These are phyloP conservation scores for Aplochiton taeniatus DNA, from an alignment of 2,797 vertebrate species.

Conservation along the genomic window DNA sequence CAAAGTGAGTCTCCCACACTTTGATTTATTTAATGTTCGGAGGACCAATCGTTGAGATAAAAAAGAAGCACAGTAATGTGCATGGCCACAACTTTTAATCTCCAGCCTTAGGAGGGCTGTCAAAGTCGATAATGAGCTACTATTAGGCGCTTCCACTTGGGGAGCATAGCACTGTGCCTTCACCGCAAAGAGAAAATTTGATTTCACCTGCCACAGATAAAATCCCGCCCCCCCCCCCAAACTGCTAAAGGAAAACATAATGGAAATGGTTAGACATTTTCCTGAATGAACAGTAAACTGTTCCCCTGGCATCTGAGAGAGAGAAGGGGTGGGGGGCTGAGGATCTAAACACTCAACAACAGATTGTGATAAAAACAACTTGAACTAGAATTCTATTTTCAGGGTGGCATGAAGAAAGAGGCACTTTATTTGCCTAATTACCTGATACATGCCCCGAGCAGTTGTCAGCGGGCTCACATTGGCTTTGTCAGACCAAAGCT, in stretches of 20 bases:
- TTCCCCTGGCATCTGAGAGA: neutral
- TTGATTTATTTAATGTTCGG: constrained; percentile 30
- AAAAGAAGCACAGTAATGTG: constrained; percentile 41
- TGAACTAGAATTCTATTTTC: neutral
- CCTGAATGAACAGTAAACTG: constrained; percentile 38
- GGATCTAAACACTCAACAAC: neutral
- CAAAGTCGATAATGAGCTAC: constrained; percentile 49
- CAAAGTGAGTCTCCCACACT: constrained; percentile 20
- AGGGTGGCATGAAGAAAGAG: neutral
- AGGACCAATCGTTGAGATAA: constrained; percentile 44
- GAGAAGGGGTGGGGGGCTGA: too few relatives aligned
- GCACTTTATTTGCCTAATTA: constrained; percentile 44
- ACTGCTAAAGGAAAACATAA: neutral
- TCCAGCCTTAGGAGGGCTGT: constrained; percentile 38
- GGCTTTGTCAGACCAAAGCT: constrained; percentile 6
- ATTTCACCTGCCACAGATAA: constrained; percentile 43
- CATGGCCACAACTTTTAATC: constrained; percentile 40
- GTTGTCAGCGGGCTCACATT: constrained; percentile 23
- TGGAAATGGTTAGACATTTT: neutral
- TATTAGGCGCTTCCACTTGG: constrained; percentile 41
- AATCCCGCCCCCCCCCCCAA: constrained; percentile 48
- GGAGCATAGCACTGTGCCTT: constrained; percentile 20
- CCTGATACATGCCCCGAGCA: constrained; percentile 24
- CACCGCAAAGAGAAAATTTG: constrained; percentile 32
- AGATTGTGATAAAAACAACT: constrained; percentile 43